Conservation (phyloP, 2,888 invertebrate genomes). For the Lampropteryx suffumata region DNA sequence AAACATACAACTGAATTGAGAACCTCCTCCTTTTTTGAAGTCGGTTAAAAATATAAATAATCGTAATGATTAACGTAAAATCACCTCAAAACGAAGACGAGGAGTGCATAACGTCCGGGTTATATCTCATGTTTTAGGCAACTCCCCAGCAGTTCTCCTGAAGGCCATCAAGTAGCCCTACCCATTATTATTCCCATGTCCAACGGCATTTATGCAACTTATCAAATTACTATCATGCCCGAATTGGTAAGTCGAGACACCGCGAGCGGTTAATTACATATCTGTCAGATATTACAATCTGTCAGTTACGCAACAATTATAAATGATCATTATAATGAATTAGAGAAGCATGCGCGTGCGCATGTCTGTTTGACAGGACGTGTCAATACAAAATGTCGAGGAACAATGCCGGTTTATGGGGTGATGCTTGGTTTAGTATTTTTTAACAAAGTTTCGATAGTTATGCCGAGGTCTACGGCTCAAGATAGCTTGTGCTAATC, state of each 20-base stretch:
- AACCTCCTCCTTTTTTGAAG: too few species aligned
- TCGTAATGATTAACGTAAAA: too few species aligned
- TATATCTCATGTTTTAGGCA: too few species aligned
- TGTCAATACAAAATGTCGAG: constrained; percentile 18
- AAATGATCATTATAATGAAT: constrained; percentile 40
- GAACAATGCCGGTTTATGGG: constrained; percentile 12
- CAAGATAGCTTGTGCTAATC: too few species aligned
- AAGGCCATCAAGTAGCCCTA: background rate
- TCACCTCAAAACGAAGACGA: too few species aligned
- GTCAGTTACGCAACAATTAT: constrained; percentile 41
- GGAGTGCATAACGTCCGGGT: too few species aligned
- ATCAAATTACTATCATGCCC: constrained; percentile 13
- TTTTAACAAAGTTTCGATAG: too few species aligned
- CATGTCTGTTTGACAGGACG: constrained; percentile 15
- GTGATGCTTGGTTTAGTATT: constrained; percentile 1
- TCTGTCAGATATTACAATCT: constrained; percentile 30
- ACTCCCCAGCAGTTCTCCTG: background rate
- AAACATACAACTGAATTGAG: too few species aligned
- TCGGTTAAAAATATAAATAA: too few species aligned
- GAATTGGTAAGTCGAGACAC: constrained; percentile 8
- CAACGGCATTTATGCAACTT: constrained; percentile 16
- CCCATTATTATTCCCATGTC: background rate
- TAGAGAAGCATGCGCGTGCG: constrained; percentile 28
- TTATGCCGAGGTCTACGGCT: too few species aligned
- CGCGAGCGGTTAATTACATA: constrained; percentile 13